Base-by-base conservation (phyloP, 2,888 invertebrate species). In the Oscheius sp. region DNA sequence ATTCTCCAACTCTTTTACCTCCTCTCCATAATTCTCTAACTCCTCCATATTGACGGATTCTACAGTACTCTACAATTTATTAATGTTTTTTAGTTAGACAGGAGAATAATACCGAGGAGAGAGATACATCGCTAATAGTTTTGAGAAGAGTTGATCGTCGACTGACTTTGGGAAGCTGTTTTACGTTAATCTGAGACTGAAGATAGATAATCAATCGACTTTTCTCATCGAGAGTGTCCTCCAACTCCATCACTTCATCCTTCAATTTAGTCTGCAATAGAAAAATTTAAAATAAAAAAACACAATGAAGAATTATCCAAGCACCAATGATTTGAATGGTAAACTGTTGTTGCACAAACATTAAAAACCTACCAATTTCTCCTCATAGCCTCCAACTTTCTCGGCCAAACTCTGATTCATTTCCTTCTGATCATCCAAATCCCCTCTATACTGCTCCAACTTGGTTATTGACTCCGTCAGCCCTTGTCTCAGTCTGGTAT, bases 131-230 rank as follows among this genome's bases (percentile, higher is more conserved):
- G 24, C 70, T 69, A 14, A 71, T 63, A 1, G 72, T 72, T 44
- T 70, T 68, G 50, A 76, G 57, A 33, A 76, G 65, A 0, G 76
- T 76, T 44, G 69, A 70, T 20, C 74, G 49, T 14, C 73, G 66
- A n/a, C 73, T 68, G 45, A 77, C 73, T 63, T 78, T 78, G 12
- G 78, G 76, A 63, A 73, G 61, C 47, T 75, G 74, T 65, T 75
- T 77, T 14, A 68, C 72, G 57, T 77, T 77, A 22, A 75, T 75
- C 49, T 77, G 78, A 30, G 68, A 70, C 64, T 78, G 77, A 30
- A 79, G 71, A 61, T 77, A 75, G 41, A 68, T 64, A 28, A 72
- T 71, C 0, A 77, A 67, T 49, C 67, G 28, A 17, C 68, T 68
- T 51, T 69, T 71, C 51, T 73, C 67, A 9, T 68, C 59, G 32